Percentiles rank a stretch among this genome's conserved stretches.
phyloP scores from a whole-genome alignment of 2,888 invertebrate genomes.

The Fragum whitleyi region DNA sequence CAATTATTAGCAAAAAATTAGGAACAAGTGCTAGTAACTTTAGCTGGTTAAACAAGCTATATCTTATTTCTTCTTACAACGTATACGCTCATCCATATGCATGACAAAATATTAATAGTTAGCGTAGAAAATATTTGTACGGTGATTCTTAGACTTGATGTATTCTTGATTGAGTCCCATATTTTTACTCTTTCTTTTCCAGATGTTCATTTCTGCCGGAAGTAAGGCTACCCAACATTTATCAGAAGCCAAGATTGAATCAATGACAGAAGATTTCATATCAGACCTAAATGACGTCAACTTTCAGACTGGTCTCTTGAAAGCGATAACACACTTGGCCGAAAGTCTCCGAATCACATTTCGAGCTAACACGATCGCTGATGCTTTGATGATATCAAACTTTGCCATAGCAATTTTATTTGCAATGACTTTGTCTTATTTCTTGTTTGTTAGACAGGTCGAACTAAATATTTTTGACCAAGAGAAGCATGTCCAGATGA shows the following conservation, averaged over 20 bases:
- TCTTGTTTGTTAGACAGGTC: conserved; percentile 53
- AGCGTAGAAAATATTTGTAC: no score
- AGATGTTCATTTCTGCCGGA: conserved; percentile 62
- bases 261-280: conserved; percentile 43
- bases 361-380: conserved; percentile 58
- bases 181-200: no score
- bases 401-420: conserved; percentile 44
- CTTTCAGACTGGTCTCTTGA: conserved; percentile 45
- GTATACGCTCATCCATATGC: no score
- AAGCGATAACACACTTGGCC: conserved; percentile 54
- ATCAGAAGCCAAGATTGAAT: conserved; percentile 32
- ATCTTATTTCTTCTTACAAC: no score
- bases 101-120: no score
- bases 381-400: conserved; percentile 58
- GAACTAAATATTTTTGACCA: conserved; percentile 65
- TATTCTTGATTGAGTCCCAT: no score
- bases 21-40: no score
- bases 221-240: conserved; percentile 38
- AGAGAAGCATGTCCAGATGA: conserved; percentile 49
- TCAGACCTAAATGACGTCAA: conserved; percentile 38
- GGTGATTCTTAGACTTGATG: no score
- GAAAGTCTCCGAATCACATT: conserved; percentile 48
- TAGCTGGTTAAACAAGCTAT: no score
- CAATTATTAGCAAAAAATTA: no score
- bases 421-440: conserved; percentile 47